Conservation (phyloP, 2,797 vertebrate species). For the Ctenochaetus hawaiiensis region DNA sequence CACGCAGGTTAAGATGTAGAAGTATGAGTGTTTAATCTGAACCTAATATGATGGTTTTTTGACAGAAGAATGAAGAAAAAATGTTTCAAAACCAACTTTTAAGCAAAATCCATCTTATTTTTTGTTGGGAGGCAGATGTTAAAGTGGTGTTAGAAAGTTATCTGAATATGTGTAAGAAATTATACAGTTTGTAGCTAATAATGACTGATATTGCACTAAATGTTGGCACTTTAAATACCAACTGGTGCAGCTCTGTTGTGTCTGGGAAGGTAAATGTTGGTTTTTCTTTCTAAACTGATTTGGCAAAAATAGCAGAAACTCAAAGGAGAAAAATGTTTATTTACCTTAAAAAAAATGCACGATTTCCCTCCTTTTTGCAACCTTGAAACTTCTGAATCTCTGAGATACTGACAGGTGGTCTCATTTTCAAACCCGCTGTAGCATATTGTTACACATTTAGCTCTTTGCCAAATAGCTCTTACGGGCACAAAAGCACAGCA, state of each 20-base stretch:
- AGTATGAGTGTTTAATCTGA: neutral
- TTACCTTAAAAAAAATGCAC: too few relatives aligned
- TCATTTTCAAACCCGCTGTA: neutral
- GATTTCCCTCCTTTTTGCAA: neutral
- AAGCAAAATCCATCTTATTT: neutral
- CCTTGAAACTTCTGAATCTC: too few relatives aligned
- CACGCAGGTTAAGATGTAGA: neutral
- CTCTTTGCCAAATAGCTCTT: neutral
- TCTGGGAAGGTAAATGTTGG: neutral
- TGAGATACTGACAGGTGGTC: neutral
- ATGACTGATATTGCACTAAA: neutral
- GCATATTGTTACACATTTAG: neutral
- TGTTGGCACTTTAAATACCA: neutral
- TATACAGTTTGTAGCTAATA: neutral
- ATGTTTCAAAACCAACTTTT: neutral
- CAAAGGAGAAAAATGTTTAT: neutral
- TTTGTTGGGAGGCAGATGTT: neutral
- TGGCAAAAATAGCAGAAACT: neutral
- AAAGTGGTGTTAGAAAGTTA: neutral
- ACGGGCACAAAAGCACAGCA: constrained; percentile 3
- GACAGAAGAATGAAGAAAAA: too few relatives aligned
- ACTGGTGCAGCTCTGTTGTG: neutral
- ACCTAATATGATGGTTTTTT: neutral
- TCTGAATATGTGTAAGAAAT: neutral
- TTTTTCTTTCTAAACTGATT: neutral